phyloP scores from a whole-genome alignment of 2,113 vertebrate species.

The Fukomys damarensis region DNA sequence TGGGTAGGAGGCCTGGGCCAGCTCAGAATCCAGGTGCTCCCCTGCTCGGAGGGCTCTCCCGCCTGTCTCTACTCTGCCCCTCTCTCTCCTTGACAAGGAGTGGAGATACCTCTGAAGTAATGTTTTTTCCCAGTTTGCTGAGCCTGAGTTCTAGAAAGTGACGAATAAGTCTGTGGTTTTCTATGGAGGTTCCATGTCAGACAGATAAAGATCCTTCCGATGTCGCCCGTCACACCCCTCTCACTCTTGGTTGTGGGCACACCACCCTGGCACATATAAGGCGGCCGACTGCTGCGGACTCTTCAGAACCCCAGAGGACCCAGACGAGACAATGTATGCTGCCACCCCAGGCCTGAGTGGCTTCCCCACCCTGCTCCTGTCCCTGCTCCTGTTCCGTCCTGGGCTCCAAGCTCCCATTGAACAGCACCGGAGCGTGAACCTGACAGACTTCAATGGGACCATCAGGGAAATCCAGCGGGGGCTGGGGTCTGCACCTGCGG shows the following conservation, averaged over 20 bases:
- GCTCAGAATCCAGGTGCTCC: not conserved
- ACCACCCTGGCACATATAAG: not conserved
- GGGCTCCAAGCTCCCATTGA: not conserved
- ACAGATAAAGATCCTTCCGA: conserved; percentile 76
- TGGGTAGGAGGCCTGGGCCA: not conserved
- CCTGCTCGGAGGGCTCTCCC: not conserved
- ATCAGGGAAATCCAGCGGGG: accelerated
- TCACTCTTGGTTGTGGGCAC: not conserved
- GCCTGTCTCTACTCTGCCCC: not conserved
- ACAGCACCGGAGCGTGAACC: not conserved
- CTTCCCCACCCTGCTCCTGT: not conserved
- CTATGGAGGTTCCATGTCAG: conserved; percentile 69
- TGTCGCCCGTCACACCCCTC: not conserved
- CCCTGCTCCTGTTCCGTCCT: not conserved
- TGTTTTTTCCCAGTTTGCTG: conserved; percentile 11
- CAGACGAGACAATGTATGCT: not conserved
- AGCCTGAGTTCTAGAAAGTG: conserved; percentile 54
- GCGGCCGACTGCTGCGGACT: not conserved
- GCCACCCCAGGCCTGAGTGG: not conserved
- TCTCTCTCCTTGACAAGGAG: not conserved
- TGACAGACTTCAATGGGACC: accelerated
- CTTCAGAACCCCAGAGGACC: conserved; percentile 43
- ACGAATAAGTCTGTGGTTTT: conserved; percentile 77
- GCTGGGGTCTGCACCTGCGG: accelerated
- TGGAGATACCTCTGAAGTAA: conserved; percentile 18